Evolutionary conservation across 2,113 vertebrate species (phyloP).

Genomic region (Hydrolagus affinis): DNA sequence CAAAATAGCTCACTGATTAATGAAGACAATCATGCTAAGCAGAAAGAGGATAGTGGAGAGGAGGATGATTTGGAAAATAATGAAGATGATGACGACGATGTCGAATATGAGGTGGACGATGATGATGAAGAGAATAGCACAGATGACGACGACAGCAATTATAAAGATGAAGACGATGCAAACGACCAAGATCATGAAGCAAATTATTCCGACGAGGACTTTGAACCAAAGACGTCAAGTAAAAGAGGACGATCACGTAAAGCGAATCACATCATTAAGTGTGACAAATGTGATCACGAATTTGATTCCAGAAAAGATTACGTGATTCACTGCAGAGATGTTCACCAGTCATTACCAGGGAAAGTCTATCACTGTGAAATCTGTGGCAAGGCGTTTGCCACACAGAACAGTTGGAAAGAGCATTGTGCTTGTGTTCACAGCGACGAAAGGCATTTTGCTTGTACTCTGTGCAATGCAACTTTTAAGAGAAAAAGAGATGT

Average conservation of each 20-base stretch:
- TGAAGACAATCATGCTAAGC: not conserved
- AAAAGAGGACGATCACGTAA: not conserved
- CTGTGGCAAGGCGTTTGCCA: constrained; percentile 49
- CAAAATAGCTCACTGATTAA: not conserved
- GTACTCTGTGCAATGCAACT: constrained; percentile 45
- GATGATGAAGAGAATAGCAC: constrained; percentile 33
- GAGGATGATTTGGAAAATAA: constrained; percentile 24
- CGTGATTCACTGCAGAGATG: constrained; percentile 44
- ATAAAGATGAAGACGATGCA: constrained; percentile 15
- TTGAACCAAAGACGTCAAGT: constrained; percentile 33
- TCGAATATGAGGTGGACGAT: not conserved
- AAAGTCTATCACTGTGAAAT: constrained; percentile 50
- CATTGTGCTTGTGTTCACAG: constrained; percentile 47
- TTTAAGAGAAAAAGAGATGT: constrained; percentile 53
- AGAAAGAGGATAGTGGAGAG: not conserved
- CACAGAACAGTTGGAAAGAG: constrained; percentile 48
- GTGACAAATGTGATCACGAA: constrained; percentile 44
- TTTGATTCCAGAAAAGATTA: constrained; percentile 45
- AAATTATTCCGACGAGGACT: not conserved
- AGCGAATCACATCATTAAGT: constrained; percentile 38
- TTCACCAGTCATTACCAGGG: constrained; percentile 43
- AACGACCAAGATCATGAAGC: constrained; percentile 16
- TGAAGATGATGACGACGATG: not conserved
- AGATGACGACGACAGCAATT: constrained; percentile 21
- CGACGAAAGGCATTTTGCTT: constrained; percentile 49